Evolutionary conservation across 2,797 vertebrate genomes (phyloP).

Genomic region (Xiphophorus birchmanni): DNA sequence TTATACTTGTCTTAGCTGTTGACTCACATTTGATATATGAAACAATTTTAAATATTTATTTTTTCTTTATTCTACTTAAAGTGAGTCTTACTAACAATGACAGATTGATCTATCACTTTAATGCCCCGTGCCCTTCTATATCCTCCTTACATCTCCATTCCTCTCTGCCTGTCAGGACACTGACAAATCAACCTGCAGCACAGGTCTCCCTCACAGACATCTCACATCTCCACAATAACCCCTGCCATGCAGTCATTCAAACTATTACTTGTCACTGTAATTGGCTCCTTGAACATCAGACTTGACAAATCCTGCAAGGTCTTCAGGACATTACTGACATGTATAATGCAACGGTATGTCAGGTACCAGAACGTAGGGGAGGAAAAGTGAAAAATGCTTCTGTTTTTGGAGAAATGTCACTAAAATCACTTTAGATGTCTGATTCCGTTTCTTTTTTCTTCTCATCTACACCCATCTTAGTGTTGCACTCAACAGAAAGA

Average conservation of each 20-base stretch:
- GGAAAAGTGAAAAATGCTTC: conserved; percentile 10
- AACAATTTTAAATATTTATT: conserved; percentile 28
- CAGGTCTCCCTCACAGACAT: conserved; percentile 51
- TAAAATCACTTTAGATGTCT: conserved; percentile 18
- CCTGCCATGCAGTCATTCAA: conserved; percentile 53
- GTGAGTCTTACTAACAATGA: conserved; percentile 27
- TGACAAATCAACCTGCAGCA: conserved; percentile 55
- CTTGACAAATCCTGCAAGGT: conserved; percentile 59
- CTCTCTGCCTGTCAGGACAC: conserved; percentile 41
- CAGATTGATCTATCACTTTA: conserved; percentile 44
- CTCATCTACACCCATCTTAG: conserved; percentile 10
- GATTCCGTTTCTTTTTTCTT: conserved; percentile 5
- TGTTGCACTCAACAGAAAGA: conserved; percentile 7
- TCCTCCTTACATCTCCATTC: conserved; percentile 41
- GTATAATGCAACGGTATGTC: conserved; percentile 15
- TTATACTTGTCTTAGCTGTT: not conserved
- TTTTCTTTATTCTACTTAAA: conserved; percentile 27
- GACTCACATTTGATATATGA: conserved; percentile 31
- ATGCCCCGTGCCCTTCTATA: conserved; percentile 32
- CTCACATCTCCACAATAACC: conserved; percentile 67
- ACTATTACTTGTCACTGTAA: conserved; percentile 65
- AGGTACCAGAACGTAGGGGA: conserved; percentile 18
- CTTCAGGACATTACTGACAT: conserved; percentile 40
- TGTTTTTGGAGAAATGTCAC: conserved; percentile 14
- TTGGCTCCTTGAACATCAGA: conserved; percentile 71